Percentiles rank a stretch among this genome's conserved stretches.
phyloP scores from a whole-genome alignment of 1,140 invertebrate genomes.

The Trachymyrmex septentrionalis region DNA sequence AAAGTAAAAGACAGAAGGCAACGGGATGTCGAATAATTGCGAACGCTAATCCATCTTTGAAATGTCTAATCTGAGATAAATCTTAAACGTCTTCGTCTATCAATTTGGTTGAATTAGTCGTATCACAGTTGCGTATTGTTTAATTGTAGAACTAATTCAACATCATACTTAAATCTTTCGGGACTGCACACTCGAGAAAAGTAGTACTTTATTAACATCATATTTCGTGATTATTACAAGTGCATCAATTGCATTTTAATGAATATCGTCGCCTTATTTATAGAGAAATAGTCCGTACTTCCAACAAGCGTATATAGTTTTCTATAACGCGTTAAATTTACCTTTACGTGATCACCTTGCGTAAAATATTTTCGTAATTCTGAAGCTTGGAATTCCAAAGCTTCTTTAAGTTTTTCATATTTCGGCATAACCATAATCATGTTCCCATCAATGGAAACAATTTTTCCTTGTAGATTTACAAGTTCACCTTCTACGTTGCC shows the following conservation, averaged over 20 bases:
- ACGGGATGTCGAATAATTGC: conserved; percentile 12
- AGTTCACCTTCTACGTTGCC: conserved; percentile 99
- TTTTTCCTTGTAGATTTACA: conserved; percentile 97
- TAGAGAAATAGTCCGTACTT: background rate
- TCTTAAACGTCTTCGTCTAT: background rate
- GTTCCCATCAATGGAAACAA: conserved; percentile 97
- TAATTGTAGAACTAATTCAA: background rate
- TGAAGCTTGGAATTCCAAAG: conserved; percentile 96
- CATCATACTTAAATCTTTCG: background rate
- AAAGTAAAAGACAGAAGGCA: background rate
- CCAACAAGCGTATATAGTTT: conserved; percentile 3
- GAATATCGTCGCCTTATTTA: conserved; percentile 33
- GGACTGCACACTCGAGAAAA: background rate
- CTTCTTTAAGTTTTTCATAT: conserved; percentile 96
- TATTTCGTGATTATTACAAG: background rate
- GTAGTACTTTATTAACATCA: background rate
- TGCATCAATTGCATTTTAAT: conserved; percentile 5
- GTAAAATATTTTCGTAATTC: conserved; percentile 98
- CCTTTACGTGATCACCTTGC: conserved; percentile 98
- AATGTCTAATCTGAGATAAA: background rate
- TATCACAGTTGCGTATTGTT: background rate
- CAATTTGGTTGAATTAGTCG: conserved; percentile 1
- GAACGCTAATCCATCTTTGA: conserved; percentile 15
- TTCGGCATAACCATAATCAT: conserved; percentile 99
- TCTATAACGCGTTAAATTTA: conserved; percentile 87